Evolutionary conservation across 2,888 invertebrate genomes (phyloP), one percentile per base, ranked within the genome.

Genomic region (Yponomeuta plumbellus): DNA sequence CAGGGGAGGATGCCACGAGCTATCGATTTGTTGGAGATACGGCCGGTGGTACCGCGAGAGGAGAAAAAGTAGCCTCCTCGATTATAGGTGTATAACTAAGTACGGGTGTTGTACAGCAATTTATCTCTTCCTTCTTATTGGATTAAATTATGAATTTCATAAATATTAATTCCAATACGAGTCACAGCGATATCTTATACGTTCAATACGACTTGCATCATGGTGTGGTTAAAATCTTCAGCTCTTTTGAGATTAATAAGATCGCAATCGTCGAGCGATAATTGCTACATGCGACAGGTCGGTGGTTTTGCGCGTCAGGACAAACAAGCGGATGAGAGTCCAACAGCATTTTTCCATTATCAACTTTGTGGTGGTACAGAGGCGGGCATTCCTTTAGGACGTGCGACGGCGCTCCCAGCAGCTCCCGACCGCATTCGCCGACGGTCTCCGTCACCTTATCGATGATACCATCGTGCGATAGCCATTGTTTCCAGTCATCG

Each of bases 381-480:
- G 17, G 17, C 44, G 17, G 44, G 44, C 44, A 52, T 52, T 52
- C 44, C 44, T 13, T 4, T 13, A 52, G 44, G 44, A 52, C 44
- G 13, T 23, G 59, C 59, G 59, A 21, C 22, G 59, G 22, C 39
- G 34, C 39, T 23, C n/a, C 17, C 52, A 44, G 44, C 17, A 23
- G 65, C 22, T 56, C 13, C n/a, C 26, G 57, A 34, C 26, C 34
- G 56, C 65, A 57, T 56, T 65, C 65, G 34, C 56, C 57, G 34
- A n/a, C 65, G 57, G 20, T 40, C 70, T 71, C 74, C 70, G 72
- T 67, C 69, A 69, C 71, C 44, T 77, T 83, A 86, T 84, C 85
- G 71, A 67, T 74, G 81, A 83, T 84, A 70, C 73, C 76, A 85
- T 83, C 83, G 70, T 71, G 71, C 70, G 83, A 81, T 84, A 82